Evolutionary conservation across 2,113 vertebrate species (phyloP).

Genomic region (Scartelaos histophorus): DNA sequence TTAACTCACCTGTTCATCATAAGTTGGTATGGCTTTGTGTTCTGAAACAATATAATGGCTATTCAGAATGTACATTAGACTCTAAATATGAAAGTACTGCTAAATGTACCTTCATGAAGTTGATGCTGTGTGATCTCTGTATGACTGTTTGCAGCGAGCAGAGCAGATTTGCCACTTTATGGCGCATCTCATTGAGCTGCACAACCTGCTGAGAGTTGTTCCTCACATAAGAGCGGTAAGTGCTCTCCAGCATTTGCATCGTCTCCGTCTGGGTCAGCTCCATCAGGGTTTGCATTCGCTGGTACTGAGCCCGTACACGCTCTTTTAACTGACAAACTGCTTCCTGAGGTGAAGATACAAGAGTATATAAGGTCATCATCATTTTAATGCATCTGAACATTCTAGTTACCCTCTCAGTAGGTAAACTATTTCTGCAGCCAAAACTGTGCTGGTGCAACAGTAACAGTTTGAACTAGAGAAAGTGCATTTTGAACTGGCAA

Average conservation of each 20-base stretch:
- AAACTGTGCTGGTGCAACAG: too few relatives aligned
- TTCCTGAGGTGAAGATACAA: constrained; percentile 75
- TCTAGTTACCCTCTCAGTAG: neutral
- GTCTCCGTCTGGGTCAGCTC: constrained; percentile 91
- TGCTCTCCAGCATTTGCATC: constrained; percentile 92
- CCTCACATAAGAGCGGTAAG: constrained; percentile 86
- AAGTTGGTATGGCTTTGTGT: constrained; percentile 97
- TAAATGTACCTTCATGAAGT: constrained; percentile 92
- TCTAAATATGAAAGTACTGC: neutral
- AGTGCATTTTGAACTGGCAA: neutral
- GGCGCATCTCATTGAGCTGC: constrained; percentile 88
- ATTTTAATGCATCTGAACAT: neutral
- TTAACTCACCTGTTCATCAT: constrained; percentile 91
- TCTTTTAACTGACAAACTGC: constrained; percentile 94
- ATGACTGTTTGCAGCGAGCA: constrained; percentile 90
- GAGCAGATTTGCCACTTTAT: constrained; percentile 93
- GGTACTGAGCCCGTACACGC: constrained; percentile 88
- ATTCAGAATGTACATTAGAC: constrained; percentile 3
- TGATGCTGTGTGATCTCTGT: constrained; percentile 90
- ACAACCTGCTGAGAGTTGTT: constrained; percentile 91
- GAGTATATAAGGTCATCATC: neutral
- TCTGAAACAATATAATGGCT: constrained; percentile 77
- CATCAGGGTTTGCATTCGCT: constrained; percentile 93
- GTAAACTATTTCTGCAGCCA: neutral
- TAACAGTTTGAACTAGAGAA: too few relatives aligned